Base-by-base conservation (phyloP, 2,888 invertebrate species). In the Myopa testacea region DNA sequence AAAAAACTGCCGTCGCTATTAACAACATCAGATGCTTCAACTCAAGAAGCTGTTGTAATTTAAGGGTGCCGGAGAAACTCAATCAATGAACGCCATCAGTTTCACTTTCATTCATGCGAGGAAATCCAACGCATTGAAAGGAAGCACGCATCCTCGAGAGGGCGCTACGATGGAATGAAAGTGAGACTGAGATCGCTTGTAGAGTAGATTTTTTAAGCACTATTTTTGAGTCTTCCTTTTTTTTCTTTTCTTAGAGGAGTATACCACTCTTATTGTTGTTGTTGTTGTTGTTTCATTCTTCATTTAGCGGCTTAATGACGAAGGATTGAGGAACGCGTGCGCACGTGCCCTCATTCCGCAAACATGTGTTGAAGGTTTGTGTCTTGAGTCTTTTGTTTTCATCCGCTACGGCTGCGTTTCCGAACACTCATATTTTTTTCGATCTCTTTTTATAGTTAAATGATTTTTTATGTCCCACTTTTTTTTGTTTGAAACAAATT, bases 51-150 rank as follows among this genome's bases (percentile, higher is more conserved):
- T n/a, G 16, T 5, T 16, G 45, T 45, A 45, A 45, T 10, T 84
- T 84, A 83, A 83, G 80, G 79, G 80, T 16, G 65, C 55, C 37
- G 16, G 16, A 60, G 40, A 52, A 34, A 74, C 26, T 62, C 8
- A 65, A n/a, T 37, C 55, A 55, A 50, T n/a, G 55, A 55, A 55
- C 14, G 55, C 37, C 50, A 76, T 58, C 76, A 71, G 62, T 85
- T 85, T 85, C 85, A 85, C 85, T 85, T 85, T 85, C 85, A 80
- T 76, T 72, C 58, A 83, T 79, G 55, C 34, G 12, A 38, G 62
- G 45, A 38, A 38, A 40, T n/a, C 73, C 40, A 4, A 14, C 65
- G 34, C 37, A 14, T 38, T 38, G 16, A 38, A 16, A 65, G 65
- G 34, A 65, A 65, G 16, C 34, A 26, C 62, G 45, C n/a, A 37